Percentiles rank a stretch among this genome's conserved stretches.
phyloP scores from a whole-genome alignment of 2,888 invertebrate species.

The Nipponacmea schrenckii region DNA sequence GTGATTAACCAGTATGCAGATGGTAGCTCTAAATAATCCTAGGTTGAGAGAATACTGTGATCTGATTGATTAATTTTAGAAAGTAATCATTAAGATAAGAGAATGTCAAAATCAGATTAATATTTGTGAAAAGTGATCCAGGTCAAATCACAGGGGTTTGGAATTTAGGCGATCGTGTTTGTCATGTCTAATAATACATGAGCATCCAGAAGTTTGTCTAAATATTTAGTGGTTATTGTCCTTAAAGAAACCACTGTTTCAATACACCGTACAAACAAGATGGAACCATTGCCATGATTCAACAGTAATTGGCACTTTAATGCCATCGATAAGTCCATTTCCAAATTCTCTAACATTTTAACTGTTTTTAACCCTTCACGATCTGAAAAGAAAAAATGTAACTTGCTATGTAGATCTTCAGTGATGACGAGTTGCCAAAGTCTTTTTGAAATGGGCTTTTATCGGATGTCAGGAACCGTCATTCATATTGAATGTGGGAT shows the following conservation, averaged over 20 bases:
- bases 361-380: constrained; percentile 41
- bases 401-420: neutral
- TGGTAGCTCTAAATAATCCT: too few species aligned
- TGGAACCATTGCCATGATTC: constrained; percentile 52
- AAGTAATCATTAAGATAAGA: too few species aligned
- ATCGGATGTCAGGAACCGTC: too few species aligned
- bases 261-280: constrained; percentile 46
- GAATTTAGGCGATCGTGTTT: too few species aligned
- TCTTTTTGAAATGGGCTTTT: too few species aligned
- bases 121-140: too few species aligned
- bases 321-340: constrained; percentile 54
- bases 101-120: too few species aligned
- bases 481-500: neutral
- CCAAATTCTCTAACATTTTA: constrained; percentile 49
- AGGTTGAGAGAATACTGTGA: too few species aligned
- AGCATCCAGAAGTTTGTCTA: constrained; percentile 51
- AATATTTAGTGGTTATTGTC: constrained; percentile 45
- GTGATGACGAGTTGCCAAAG: too few species aligned
- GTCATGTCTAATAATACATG: constrained; percentile 44
- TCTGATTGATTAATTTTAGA: too few species aligned
- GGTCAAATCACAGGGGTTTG: too few species aligned
- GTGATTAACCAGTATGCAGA: too few species aligned
- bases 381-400: constrained; percentile 35
- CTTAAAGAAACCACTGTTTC: constrained; percentile 50
- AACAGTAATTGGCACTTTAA: constrained; percentile 58